Percentiles rank a stretch among this genome's conserved stretches.
Conservation (phyloP, 2,797 vertebrate species). For the Sebastes matsubarae region DNA sequence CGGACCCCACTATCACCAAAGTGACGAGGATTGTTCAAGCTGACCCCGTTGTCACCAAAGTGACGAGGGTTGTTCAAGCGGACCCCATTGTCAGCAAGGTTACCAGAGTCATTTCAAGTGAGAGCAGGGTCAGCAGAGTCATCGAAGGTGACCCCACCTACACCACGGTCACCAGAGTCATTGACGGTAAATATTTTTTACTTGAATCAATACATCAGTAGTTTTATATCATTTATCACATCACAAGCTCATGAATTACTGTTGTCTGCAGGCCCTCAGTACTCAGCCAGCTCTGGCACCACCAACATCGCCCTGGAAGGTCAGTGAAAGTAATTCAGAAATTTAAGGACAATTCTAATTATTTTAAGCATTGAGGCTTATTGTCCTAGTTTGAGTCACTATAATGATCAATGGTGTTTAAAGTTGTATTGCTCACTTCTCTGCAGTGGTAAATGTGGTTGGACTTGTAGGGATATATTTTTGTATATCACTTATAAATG, state of each 20-base stretch:
- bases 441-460: background rate
- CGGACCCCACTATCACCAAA: slow-evolving; percentile 79
- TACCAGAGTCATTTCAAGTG: slow-evolving; percentile 79
- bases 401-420: background rate
- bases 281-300: slow-evolving; percentile 49
- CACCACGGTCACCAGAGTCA: slow-evolving; percentile 86
- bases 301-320: slow-evolving; percentile 64
- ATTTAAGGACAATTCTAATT: background rate
- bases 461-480: background rate
- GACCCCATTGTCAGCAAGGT: slow-evolving; percentile 81
- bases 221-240: background rate
- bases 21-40: slow-evolving; percentile 80
- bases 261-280: slow-evolving; percentile 65
- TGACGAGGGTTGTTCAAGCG: slow-evolving; percentile 83
- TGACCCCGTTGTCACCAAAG: slow-evolving; percentile 79
- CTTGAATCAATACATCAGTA: background rate
- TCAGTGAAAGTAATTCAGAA: slow-evolving; percentile 33
- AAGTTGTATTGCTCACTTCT: background rate
- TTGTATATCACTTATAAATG: background rate
- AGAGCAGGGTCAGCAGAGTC: slow-evolving; percentile 82
- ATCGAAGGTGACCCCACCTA: slow-evolving; percentile 80
- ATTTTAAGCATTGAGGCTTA: background rate
- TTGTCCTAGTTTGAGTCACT: background rate
- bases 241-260: background rate
- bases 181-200: slow-evolving; percentile 44